Conservation (phyloP, 2,797 vertebrate species). For the Peromyscus attwateri region DNA sequence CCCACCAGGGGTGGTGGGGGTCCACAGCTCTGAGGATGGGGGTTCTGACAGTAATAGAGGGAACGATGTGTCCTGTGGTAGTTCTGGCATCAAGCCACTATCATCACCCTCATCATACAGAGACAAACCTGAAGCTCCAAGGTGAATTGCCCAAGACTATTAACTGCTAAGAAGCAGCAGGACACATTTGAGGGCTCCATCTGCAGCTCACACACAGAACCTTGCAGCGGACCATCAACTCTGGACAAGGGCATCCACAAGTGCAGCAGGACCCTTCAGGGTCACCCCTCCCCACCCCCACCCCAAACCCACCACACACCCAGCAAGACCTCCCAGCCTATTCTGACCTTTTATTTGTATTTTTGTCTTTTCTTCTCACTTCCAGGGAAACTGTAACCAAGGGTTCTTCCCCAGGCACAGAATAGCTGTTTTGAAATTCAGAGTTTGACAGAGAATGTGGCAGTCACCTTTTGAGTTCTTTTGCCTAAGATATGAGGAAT, state of each 20-base stretch:
- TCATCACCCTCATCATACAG: background rate
- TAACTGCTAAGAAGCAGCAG: background rate
- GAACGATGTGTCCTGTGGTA: background rate
- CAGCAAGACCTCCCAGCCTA: background rate
- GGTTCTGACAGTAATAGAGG: background rate
- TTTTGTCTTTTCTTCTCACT: background rate
- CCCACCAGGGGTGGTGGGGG: background rate
- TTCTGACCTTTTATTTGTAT: background rate
- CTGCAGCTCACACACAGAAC: background rate
- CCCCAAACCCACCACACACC: background rate
- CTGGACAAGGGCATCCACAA: background rate
- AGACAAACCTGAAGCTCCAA: background rate
- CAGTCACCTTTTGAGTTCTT: background rate
- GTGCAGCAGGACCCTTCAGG: no score
- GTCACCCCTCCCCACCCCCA: no score
- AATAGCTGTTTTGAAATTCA: constrained; percentile 10
- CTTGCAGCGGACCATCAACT: background rate
- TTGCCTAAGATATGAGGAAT: background rate
- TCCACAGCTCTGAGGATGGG: background rate
- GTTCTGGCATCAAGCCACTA: background rate
- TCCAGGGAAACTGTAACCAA: background rate
- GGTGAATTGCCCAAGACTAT: background rate
- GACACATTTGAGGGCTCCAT: background rate
- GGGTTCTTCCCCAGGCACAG: background rate
- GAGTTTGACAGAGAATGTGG: background rate